A percentile compares a stretch with the other conserved stretches of the same genome.
phyloP scores from a whole-genome alignment of 2,113 vertebrate species.

The Aptenodytes patagonicus region DNA sequence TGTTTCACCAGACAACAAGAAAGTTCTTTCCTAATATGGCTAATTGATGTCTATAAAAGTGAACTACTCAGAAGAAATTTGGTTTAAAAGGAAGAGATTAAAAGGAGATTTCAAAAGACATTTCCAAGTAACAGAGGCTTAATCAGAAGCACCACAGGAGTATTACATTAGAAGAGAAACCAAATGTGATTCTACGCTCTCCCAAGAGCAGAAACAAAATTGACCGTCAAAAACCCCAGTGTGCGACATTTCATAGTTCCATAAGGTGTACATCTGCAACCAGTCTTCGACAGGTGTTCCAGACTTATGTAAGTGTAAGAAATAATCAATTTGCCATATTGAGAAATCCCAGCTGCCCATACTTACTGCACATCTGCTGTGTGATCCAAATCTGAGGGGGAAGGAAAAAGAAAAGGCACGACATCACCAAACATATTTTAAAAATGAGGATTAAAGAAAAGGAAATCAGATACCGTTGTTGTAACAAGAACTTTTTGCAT shows the following conservation, averaged over 20 bases:
- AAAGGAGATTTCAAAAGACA: background rate
- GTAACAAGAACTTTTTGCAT: background rate
- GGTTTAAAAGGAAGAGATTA: background rate
- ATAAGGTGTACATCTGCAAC: background rate
- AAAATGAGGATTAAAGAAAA: background rate
- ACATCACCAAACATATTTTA: background rate
- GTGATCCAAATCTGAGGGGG: constrained; percentile 90
- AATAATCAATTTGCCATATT: background rate
- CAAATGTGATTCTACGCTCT: fast-evolving
- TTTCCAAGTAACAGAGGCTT: background rate
- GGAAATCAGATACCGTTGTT: background rate
- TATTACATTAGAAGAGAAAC: background rate
- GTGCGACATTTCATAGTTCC: background rate
- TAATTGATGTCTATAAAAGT: background rate
- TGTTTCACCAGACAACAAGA: background rate
- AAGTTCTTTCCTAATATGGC: background rate
- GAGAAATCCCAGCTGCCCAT: constrained; percentile 7
- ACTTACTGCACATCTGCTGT: constrained; percentile 99
- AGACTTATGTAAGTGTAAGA: background rate
- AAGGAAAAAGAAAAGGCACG: background rate
- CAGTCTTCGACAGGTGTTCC: background rate
- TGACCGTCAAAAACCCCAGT: background rate
- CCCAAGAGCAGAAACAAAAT: background rate
- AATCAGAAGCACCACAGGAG: background rate
- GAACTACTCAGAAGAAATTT: background rate